Conservation (phyloP, 2,113 vertebrate species). For the Falco punctatus region DNA sequence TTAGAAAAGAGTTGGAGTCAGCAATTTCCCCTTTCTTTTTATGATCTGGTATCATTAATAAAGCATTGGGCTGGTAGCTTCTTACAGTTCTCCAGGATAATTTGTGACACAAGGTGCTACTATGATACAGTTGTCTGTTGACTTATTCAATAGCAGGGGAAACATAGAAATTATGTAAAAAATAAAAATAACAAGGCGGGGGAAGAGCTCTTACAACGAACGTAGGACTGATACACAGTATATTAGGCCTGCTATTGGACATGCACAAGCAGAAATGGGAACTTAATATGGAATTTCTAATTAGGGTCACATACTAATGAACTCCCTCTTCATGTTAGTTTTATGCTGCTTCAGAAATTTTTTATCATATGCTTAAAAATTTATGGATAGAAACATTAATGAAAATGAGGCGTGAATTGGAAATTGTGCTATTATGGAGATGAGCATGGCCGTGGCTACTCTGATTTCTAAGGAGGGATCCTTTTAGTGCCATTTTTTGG, state of each 20-base stretch:
- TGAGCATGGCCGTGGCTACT: constrained; percentile 69
- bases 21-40: constrained; percentile 81
- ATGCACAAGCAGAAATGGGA: constrained; percentile 69
- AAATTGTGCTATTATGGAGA: constrained; percentile 87
- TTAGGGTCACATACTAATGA: constrained; percentile 87
- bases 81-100: constrained; percentile 81
- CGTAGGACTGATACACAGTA: background rate
- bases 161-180: constrained; percentile 35
- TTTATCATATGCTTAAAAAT: constrained; percentile 91
- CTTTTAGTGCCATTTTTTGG: constrained; percentile 77
- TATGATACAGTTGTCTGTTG: constrained; percentile 82
- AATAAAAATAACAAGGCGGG: constrained; percentile 69
- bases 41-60: constrained; percentile 91
- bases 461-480: constrained; percentile 81
- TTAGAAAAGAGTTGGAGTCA: constrained; percentile 89
- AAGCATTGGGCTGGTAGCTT: constrained; percentile 83
- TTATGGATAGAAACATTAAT: constrained; percentile 89
- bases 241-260: constrained; percentile 63
- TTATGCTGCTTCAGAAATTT: constrained; percentile 89
- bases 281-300: constrained; percentile 87
- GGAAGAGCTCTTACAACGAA: background rate
- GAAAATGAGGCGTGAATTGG: constrained; percentile 87
- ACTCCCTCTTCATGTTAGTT: constrained; percentile 85
- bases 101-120: constrained; percentile 81
- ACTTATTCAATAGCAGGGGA: constrained; percentile 75